Conservation (phyloP, 1,140 invertebrate genomes). For the Meloidogyne exigua region DNA sequence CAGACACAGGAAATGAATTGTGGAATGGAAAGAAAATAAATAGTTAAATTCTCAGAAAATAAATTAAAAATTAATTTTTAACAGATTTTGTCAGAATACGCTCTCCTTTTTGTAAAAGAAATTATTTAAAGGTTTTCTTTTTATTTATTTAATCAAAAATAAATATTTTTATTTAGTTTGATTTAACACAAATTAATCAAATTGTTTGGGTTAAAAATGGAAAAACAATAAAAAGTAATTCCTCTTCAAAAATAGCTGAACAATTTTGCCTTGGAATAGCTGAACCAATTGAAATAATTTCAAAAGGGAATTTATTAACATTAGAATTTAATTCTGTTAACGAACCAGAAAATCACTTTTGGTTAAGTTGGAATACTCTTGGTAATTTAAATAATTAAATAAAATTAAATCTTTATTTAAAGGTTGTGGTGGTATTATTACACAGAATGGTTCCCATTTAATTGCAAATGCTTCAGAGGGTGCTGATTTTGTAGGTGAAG, state of each 20-base stretch:
- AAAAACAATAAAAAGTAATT: not conserved
- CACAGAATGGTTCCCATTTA: conserved; percentile 36
- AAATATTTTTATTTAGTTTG: conserved; percentile 27
- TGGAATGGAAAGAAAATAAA: too few relatives aligned
- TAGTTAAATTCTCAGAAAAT: too few relatives aligned
- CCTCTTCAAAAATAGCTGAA: conserved; percentile 9
- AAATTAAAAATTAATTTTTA: too few relatives aligned
- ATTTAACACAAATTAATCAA: conserved; percentile 24
- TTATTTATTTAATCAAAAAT: not conserved
- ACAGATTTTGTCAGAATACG: not conserved
- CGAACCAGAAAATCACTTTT: conserved; percentile 58
- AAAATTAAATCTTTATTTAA: not conserved
- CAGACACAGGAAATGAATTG: conserved; percentile 19
- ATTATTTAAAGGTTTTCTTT: not conserved
- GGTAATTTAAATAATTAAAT: conserved; percentile 24
- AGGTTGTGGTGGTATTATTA: conserved; percentile 51
- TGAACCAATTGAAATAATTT: conserved; percentile 37
- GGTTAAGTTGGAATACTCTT: conserved; percentile 54
- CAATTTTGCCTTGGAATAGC: conserved; percentile 35
- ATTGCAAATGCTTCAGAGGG: conserved; percentile 24
- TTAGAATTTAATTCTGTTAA: conserved; percentile 39
- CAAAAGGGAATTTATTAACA: conserved; percentile 39
- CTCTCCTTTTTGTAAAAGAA: not conserved
- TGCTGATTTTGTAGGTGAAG: conserved; percentile 46
- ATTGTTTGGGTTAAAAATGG: conserved; percentile 23